Evolutionary conservation across 2,888 invertebrate genomes (phyloP).

Genomic region (Julus scandinavius): DNA sequence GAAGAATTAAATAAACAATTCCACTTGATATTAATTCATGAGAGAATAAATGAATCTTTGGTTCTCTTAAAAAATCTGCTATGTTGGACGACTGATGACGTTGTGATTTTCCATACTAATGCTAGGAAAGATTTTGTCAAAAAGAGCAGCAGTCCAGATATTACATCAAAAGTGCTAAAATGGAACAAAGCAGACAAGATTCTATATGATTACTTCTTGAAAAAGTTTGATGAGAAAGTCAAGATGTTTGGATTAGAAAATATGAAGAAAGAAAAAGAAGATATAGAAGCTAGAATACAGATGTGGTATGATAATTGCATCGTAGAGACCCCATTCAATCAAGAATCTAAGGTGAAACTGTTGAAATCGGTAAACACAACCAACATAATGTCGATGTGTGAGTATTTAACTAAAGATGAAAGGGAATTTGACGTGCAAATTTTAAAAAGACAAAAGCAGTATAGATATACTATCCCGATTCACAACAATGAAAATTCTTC

Average conservation of each 20-base stretch:
- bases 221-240: conserved; percentile 50
- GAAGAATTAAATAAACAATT: conserved; percentile 57
- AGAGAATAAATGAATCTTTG: conserved; percentile 58
- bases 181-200: conserved; percentile 61
- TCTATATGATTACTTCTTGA: conserved; percentile 60
- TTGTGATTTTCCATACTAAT: conserved; percentile 62
- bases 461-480: neutral
- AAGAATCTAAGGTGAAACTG: neutral
- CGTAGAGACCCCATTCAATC: neutral
- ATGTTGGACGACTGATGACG: conserved; percentile 63
- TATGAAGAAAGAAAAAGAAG: conserved; percentile 56
- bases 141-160: conserved; percentile 58
- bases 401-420: conserved; percentile 20
- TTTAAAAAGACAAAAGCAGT: neutral
- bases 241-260: conserved; percentile 54
- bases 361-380: neutral
- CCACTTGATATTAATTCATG: conserved; percentile 59
- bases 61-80: conserved; percentile 60
- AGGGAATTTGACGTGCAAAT: neutral
- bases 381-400: neutral
- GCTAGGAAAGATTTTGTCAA: conserved; percentile 60
- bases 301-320: conserved; percentile 55
- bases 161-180: conserved; percentile 58
- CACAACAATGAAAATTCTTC: neutral
- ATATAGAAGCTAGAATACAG: conserved; percentile 47